Base-by-base conservation (phyloP, 2,888 invertebrate genomes). In the Plagodis dolabraria region DNA sequence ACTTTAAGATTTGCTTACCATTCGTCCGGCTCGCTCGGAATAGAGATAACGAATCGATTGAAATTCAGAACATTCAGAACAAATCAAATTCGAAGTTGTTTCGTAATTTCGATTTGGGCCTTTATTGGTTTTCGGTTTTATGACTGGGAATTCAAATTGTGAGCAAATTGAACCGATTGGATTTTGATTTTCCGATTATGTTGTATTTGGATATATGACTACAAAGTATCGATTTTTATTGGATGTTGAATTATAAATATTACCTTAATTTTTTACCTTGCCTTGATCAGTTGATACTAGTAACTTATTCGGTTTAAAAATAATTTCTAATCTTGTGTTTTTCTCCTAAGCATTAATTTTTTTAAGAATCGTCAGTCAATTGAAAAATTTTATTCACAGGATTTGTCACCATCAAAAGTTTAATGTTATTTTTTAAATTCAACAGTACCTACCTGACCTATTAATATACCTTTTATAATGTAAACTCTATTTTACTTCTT, bases 61-160 rank as follows among this genome's bases (percentile, higher is more conserved):
- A 77, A 81, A 83, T 82, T 78, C 74, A 64, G 55, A 49, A 38
- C 43, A 33, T 34, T 43, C 49, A 42, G 67, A 63, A 67, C 71
- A 80, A 89, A 86, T 84, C 82, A 79, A 87, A 86, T 83, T 74
- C 71, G 63, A 75, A 71, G 70, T 73, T 72, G 80, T 88, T 90
- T 84, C 83, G 76, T 77, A 89, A 91, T 79, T 82, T 82, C 81
- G 75, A 80, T 85, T 86, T 75, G 64, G 65, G 62, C 53, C 75
- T 80, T 87, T 89, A 87, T 88, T 82, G 79, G 71, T 81, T 85
- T 84, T 79, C 66, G 63, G 67, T 84, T 86, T 86, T 85, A 86
- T 80, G 79, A 75, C 69, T 85, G 83, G 71, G 82, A 82, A 51
- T 54, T 53, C 36, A 43, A 86, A 88, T 83, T 69, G 56, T 65